phyloP scores from a whole-genome alignment of 1,140 invertebrate genomes.

The Euwallacea similis region DNA sequence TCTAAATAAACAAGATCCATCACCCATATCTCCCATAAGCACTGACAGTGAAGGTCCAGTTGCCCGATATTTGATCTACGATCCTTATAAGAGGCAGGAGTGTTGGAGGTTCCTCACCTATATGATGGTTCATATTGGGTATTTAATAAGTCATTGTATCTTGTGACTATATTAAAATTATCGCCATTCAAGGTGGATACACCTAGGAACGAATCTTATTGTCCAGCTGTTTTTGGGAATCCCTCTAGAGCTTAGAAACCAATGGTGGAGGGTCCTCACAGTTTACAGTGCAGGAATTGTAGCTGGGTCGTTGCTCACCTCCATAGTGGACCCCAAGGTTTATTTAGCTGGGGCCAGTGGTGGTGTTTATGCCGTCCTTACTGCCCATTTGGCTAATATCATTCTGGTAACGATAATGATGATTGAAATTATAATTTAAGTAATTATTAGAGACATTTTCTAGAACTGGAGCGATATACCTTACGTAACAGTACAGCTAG shows the following conservation, averaged over 20 bases:
- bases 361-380: conserved; percentile 93
- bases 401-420: conserved; percentile 71
- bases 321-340: conserved; percentile 81
- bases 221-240: conserved; percentile 91
- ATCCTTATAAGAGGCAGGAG: conserved; percentile 76
- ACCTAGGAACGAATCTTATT: conserved; percentile 86
- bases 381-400: conserved; percentile 93
- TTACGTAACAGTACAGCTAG: conserved; percentile 75
- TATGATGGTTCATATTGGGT: conserved; percentile 95
- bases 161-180: neutral
- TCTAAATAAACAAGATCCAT: conserved; percentile 22
- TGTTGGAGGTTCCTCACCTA: conserved; percentile 84
- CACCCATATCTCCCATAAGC: neutral
- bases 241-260: conserved; percentile 93
- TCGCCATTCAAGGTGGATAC: conserved; percentile 63
- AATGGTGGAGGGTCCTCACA: conserved; percentile 84
- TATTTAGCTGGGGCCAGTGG: conserved; percentile 93
- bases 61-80: conserved; percentile 36
- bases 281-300: conserved; percentile 81
- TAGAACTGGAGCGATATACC: conserved; percentile 93
- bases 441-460: neutral
- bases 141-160: conserved; percentile 24
- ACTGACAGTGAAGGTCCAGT: conserved; percentile 24
- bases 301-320: conserved; percentile 83
- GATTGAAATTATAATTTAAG: conserved; percentile 1